Base-by-base conservation (phyloP, 2,797 vertebrate species). In the Octomys mimax region DNA sequence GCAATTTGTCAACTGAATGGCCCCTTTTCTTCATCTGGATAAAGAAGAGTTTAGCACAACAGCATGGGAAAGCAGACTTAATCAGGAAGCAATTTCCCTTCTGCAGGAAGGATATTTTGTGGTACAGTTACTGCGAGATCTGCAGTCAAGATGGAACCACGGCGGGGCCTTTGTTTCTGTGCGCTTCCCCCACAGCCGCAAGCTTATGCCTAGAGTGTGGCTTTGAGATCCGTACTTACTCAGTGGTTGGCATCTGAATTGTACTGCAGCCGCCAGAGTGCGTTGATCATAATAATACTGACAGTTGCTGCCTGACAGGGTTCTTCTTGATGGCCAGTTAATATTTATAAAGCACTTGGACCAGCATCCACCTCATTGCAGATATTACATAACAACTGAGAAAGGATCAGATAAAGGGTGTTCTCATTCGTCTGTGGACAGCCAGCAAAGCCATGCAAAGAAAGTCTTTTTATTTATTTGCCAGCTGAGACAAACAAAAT, bases 91-190 rank as follows among this genome's bases (percentile, higher is more conserved):
- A 28, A 0, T 33, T 21, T 16, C 12, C 22, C 14, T 13, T 33
- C 62, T 8, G 13, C 31, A 18, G 42, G 71, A 39, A 26, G 11
- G 59, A 1, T 22, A 5, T n/a, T 49, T 33, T 61, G 52, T 14
- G 62, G 7, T n/a, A 10, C 9, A 0, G 0, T 3, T 19, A 14
- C 36, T 21, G 42, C 52, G 31, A 11, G 24, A 77, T 61, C 54
- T 85, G 10, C 0, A 2, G 6, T 6, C 7, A 5, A 8, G 9
- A 6, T 1, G 4, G 33, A 71, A 19, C n/a, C 7, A 24, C 2
- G 5, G 3, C 24, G 26, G 24, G 6, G n/a, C 2, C 22, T 0
- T 24, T 12, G 4, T 33, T 39, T 18, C 26, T 57, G 6, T 12
- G 26, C 36, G 6, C 61, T 16, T 16, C 4, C 0, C 10, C 0